Conservation (phyloP, 1,140 invertebrate species). For the Bombus polaris region DNA sequence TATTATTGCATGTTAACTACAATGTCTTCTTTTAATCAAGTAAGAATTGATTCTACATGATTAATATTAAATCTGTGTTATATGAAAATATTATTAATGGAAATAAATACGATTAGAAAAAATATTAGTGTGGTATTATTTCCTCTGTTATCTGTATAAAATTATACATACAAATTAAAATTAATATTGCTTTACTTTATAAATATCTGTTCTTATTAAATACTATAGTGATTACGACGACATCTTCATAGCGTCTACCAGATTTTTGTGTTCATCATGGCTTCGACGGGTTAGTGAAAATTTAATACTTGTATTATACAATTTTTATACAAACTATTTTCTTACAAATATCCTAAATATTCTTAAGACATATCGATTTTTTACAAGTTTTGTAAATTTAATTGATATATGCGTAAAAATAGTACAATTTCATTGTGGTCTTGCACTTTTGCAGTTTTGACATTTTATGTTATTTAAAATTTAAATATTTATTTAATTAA, state of each 20-base stretch:
- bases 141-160: not conserved
- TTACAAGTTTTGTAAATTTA: not conserved
- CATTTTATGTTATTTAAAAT: constrained; percentile 12
- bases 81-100: not conserved
- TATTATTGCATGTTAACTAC: not conserved
- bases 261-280: constrained; percentile 78
- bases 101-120: not conserved
- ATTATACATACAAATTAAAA: not conserved
- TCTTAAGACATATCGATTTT: not conserved
- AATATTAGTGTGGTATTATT: not conserved
- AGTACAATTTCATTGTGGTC: constrained; percentile 8
- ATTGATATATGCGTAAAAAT: not conserved
- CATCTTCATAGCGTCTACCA: constrained; percentile 66
- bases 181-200: not conserved
- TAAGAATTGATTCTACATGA: not conserved
- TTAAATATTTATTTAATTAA: not conserved
- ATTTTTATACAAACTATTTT: not conserved
- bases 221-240: constrained; percentile 58
- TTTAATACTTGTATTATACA: constrained; percentile 52
- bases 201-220: constrained; percentile 7
- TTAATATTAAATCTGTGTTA: not conserved
- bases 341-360: not conserved
- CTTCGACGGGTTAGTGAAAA: constrained; percentile 75
- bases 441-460: constrained; percentile 23
- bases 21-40: not conserved